Evolutionary conservation across 1,140 invertebrate species (phyloP).

Genomic region (Eciton burchellii): DNA sequence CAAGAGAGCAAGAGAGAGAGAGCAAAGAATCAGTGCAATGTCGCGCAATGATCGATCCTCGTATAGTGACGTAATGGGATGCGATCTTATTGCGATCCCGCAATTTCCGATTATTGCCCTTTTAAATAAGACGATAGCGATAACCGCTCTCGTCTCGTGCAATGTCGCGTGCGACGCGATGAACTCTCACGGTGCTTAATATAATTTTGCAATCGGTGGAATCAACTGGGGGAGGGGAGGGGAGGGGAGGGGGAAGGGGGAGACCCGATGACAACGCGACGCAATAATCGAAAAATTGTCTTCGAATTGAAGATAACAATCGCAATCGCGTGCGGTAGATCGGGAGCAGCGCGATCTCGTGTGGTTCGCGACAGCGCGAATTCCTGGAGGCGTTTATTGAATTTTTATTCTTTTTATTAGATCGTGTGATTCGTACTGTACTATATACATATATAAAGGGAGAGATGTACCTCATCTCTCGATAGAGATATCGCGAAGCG

Average conservation of each 20-base stretch:
- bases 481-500: slow-evolving; percentile 28
- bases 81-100: slow-evolving; percentile 19
- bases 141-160: slow-evolving; percentile 57
- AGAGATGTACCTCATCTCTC: background rate
- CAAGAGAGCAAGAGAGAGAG: background rate
- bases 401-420: slow-evolving; percentile 49
- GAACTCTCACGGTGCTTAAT: slow-evolving; percentile 45
- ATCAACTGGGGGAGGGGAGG: slow-evolving; percentile 32
- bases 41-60: slow-evolving; percentile 63
- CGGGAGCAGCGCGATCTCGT: slow-evolving; percentile 17
- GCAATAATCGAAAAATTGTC: slow-evolving; percentile 66
- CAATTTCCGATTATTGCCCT: slow-evolving; percentile 55
- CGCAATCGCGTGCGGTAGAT: slow-evolving; percentile 14
- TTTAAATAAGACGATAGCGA: slow-evolving; percentile 44
- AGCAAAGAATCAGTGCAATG: slow-evolving; percentile 56
- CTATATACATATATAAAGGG: background rate
- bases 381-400: slow-evolving; percentile 31
- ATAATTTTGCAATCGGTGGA: slow-evolving; percentile 52
- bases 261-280: slow-evolving; percentile 28
- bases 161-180: slow-evolving; percentile 52
- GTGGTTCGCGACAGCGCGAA: slow-evolving; percentile 17
- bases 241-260: too few relatives aligned
- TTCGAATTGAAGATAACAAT: background rate
- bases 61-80: slow-evolving; percentile 12
- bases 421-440: slow-evolving; percentile 47